Conservation (phyloP, 2,797 vertebrate species). For the Rhynchonycteris naso region DNA sequence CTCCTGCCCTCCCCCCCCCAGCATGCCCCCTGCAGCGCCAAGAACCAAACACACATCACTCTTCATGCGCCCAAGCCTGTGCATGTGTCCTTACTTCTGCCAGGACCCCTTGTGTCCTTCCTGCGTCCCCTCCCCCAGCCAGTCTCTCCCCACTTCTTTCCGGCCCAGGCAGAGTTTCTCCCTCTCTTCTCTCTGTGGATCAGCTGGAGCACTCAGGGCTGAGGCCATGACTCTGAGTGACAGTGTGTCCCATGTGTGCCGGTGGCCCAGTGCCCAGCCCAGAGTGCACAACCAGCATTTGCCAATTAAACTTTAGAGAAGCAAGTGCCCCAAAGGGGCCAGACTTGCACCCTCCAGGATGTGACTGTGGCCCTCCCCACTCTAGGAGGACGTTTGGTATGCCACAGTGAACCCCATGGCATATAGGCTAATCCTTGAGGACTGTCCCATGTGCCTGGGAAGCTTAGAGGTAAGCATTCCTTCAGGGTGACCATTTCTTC, state of each 20-base stretch:
- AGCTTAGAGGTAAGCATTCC: background rate
- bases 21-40: background rate
- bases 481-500: background rate
- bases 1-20: background rate
- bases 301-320: constrained; percentile 1
- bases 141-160: background rate
- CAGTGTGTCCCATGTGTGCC: background rate
- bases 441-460: background rate
- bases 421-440: background rate
- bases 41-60: constrained; percentile 3
- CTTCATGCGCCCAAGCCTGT: background rate
- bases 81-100: background rate
- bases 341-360: background rate
- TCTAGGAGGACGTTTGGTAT: background rate
- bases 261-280: background rate
- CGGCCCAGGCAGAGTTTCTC: background rate
- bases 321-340: background rate
- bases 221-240: background rate
- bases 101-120: background rate
- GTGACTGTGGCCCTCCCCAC: background rate
- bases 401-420: background rate
- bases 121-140: background rate
- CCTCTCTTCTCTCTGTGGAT: background rate
- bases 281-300: background rate
- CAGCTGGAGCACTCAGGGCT: background rate